Evolutionary conservation across 2,797 vertebrate species (phyloP), one percentile per base, ranked within the genome.

Genomic region (Nothura maculosa): DNA sequence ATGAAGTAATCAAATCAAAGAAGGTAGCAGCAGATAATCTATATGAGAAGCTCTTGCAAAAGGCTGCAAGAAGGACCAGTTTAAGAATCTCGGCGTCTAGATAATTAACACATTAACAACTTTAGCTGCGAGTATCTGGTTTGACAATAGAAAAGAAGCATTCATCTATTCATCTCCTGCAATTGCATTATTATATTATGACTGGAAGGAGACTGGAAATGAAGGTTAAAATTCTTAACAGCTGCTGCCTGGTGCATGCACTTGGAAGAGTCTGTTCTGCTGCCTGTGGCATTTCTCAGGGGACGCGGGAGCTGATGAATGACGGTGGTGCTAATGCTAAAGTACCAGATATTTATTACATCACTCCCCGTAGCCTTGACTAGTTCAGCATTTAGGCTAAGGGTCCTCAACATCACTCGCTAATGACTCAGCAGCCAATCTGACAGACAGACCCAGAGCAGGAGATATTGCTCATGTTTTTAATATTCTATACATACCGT

Each of bases 401-500:
- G 58, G 22, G 50, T 38, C 48, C 70, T 92, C 89, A 74, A 89
- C 92, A 89, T 57, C 15, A 62, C 70, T 84, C 80, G 45, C 76
- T 76, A 73, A 83, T 78, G 54, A 57, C 70, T 19, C 36, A 36
- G 58, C n/a, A 73, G 76, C 63, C 43, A 81, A 66, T 48, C 42
- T 32, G 32, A 76, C 0, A 6, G 43, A 78, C 30, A 73, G 54
- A 83, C 34, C 76, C 5, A 77, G 54, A 79, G 77, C 85, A 55
- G 50, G 45, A 89, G 52, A 79, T 40, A 52, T 21, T 85, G 43
- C 42, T 45, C 47, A 27, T 97, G 63, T 16, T 89, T 78, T 75
- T 40, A 66, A 73, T 81, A 47, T 78, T 70, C 24, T 57, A 3
- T 92, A 95, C 97, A 57, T 98, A 98, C 99, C 99, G 22, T 99